Evolutionary conservation across 2,888 invertebrate genomes (phyloP).

Genomic region (Bellardia pandia): DNA sequence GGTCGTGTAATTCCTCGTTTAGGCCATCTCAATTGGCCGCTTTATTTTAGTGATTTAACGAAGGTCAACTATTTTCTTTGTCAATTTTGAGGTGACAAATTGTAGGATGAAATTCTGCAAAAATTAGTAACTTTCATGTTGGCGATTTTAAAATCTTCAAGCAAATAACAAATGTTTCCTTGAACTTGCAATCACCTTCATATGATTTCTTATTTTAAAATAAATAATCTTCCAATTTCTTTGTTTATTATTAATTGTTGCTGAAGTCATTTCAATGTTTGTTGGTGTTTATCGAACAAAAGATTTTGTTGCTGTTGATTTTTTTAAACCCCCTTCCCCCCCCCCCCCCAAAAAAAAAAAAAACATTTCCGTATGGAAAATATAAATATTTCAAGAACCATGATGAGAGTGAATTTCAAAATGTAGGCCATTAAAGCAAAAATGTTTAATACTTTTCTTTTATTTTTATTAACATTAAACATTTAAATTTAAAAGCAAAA

Average conservation of each 20-base stretch:
- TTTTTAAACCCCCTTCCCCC: too few species aligned
- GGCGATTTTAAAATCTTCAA: too few species aligned
- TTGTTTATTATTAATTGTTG: background rate
- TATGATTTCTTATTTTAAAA: background rate
- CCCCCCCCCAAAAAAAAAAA: background rate
- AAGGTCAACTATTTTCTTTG: too few species aligned
- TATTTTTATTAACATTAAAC: constrained; percentile 6
- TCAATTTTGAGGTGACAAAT: too few species aligned
- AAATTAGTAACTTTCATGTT: too few species aligned
- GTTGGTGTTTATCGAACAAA: constrained; percentile 38
- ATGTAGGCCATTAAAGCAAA: constrained; percentile 13
- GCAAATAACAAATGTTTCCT: background rate
- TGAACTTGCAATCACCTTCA: background rate
- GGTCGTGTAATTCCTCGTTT: too few species aligned
- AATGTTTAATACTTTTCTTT: background rate
- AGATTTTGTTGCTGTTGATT: background rate
- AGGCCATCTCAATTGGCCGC: too few species aligned
- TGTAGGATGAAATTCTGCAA: too few species aligned
- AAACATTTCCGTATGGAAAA: constrained; percentile 4
- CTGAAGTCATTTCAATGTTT: background rate
- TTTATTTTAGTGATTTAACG: too few species aligned
- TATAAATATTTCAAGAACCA: constrained; percentile 6
- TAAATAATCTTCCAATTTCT: background rate
- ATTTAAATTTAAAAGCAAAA: background rate
- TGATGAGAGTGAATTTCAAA: background rate